Evolutionary conservation across 92 coral and sea anemone species (phyloP), one percentile per base, ranked within the genome.

Genomic region (Actinostola sp.): DNA sequence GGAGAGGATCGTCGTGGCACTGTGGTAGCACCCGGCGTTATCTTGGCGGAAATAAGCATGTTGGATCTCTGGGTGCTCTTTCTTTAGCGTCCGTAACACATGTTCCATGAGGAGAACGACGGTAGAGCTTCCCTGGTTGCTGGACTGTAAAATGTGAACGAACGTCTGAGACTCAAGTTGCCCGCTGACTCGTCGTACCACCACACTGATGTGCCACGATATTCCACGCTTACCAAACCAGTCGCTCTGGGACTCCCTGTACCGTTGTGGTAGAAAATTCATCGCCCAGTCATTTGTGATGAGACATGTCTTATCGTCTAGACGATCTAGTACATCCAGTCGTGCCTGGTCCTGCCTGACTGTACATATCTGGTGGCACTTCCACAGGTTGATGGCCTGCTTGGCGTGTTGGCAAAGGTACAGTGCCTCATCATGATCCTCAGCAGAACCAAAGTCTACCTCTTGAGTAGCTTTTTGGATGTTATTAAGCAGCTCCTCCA

Each of bases 11-110:
- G n/a, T n/a, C n/a, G n/a, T n/a, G n/a, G 41, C 44, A 13, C 46
- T 61, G 66, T 61, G 66, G 14, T 61, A 61, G 21, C 66, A 61
- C 44, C 45, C 66, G 24, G 66, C 66, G 25, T 61, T 61, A 20
- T 61, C 66, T 24, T 61, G 66, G 5, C 66, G 10, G 20, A 61
- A 20, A n/a, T 57, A 34, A 4, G 66, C 44, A 6, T 43, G 15
- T 31, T 30, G 13, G 19, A 61, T 9, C 15, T 61, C 66, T 29
- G 1, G 44, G 25, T 34, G 45, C 15, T 31, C 19, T 17, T 61
- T 24, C 27, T 34, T 61, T 5, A 61, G 29, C 66, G 31, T 20
- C 44, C n/a, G 12, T 2, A 61, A 20, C 25, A n/a, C n/a, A 36
- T 61, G 44, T 28, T 61, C 32, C 21, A 33, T 33, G 26, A 61